Evolutionary conservation across 1,140 invertebrate species (phyloP).

Genomic region (Chymomyza costata): DNA sequence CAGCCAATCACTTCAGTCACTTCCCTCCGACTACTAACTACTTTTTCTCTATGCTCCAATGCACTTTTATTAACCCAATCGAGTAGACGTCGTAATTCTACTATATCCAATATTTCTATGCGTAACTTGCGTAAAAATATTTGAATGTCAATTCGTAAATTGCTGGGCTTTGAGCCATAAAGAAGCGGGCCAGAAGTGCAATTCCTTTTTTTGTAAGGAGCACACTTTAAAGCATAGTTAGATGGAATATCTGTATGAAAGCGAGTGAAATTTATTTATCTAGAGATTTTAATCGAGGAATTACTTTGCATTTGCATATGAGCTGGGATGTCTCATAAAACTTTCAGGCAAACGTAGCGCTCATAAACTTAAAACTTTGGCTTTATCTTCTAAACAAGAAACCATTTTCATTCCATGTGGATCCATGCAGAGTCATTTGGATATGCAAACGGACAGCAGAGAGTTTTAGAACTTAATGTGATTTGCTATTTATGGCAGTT

Average conservation of each 20-base stretch:
- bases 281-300: too few species aligned
- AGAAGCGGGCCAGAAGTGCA: slow-evolving; percentile 48
- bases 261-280: too few species aligned
- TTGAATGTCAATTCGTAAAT: slow-evolving; percentile 59
- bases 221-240: too few species aligned
- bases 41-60: slow-evolving; percentile 63
- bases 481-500: slow-evolving; percentile 70
- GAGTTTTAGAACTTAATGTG: slow-evolving; percentile 63
- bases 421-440: slow-evolving; percentile 27
- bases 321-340: too few species aligned
- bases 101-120: slow-evolving; percentile 23
- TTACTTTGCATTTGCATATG: neutral
- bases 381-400: slow-evolving; percentile 51
- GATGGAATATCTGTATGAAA: too few species aligned
- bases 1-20: too few species aligned
- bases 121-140: slow-evolving; percentile 60
- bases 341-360: slow-evolving; percentile 40
- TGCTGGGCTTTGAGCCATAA: slow-evolving; percentile 40
- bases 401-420: too few species aligned
- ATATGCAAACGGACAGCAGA: slow-evolving; percentile 55
- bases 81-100: too few species aligned
- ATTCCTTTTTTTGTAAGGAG: neutral
- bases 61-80: slow-evolving; percentile 57
- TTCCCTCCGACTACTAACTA: slow-evolving; percentile 46
- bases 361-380: slow-evolving; percentile 62